phyloP scores from a whole-genome alignment of 2,797 vertebrate species.

The Labeo calbasu region DNA sequence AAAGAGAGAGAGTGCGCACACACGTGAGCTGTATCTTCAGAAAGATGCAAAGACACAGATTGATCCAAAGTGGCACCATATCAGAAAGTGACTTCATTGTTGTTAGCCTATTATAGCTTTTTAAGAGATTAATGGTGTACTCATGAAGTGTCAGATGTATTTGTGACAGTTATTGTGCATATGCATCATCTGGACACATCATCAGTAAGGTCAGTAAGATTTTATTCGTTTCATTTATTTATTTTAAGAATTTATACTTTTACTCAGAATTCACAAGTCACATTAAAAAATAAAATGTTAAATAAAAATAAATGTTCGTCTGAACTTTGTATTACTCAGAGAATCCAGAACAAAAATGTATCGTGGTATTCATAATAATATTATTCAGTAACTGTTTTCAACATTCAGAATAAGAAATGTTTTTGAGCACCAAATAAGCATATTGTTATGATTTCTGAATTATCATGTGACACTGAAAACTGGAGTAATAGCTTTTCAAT shows the following conservation, averaged over 20 bases:
- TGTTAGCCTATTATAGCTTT: background rate
- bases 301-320: no score
- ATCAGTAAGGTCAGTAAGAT: no score
- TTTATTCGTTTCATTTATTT: no score
- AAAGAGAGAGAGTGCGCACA: background rate
- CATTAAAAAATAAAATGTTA: no score
- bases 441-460: background rate
- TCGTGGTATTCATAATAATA: background rate
- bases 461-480: background rate
- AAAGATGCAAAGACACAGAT: background rate
- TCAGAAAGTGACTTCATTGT: background rate
- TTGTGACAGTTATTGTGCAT: no score
- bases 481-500: background rate
- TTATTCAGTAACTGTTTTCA: background rate
- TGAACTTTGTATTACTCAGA: no score
- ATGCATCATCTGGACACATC: no score
- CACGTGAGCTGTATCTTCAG: background rate
- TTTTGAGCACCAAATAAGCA: background rate
- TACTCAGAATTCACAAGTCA: no score
- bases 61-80: background rate
- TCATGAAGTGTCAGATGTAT: no score
- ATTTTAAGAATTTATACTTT: no score
- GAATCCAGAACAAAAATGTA: no score
- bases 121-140: no score
- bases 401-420: background rate